Evolutionary conservation across 2,888 invertebrate species (phyloP), one percentile per base, ranked within the genome.

Genomic region (Leptopilina drosophilae): DNA sequence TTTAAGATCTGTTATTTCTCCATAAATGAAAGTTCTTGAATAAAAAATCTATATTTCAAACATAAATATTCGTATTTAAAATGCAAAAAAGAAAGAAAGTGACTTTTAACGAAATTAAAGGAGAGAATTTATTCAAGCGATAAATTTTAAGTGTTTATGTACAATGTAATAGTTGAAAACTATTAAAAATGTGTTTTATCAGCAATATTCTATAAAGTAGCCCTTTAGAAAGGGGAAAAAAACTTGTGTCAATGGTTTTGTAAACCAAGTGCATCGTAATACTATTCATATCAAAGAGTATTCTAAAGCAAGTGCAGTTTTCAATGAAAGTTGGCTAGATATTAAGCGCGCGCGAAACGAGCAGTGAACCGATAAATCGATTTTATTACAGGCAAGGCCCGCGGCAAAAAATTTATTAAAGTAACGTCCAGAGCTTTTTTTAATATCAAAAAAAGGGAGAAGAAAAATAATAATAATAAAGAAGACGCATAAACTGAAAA

Each of bases 321-420:
- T 73, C 73, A 73, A 56, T 73, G 73, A 73, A 56, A 73, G 73
- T 73, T 73, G 33, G n/a, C 33, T 73, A 8, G 73, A 73, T 73
- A 73, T 73, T 73, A 73, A 33, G 73, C 56, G 73, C 73, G 73
- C 42, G 73, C 42, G 73, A 56, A 73, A n/a, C 56, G 73, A 73
- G 73, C 73, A 73, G 33, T 59, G 53, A 40, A 73, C 73, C 73
- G 73, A 73, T 73, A 73, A 73, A 73, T 73, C 73, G 73, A 73
- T 73, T 73, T 73, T 73, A 73, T 73, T 73, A 40, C 56, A 56
- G 56, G 14, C 56, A 56, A 73, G 14, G 53, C 69, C 69, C 20
- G 53, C 7, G 69, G 73, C 73, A 73, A 73, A 73, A 73, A 73
- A 56, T 73, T 62, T 69, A 73, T 40, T 73, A 73, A 56, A 33